Percentiles rank a stretch among this genome's conserved stretches.
Evolutionary conservation across 92 coral and sea anemone genomes (phyloP).

Genomic region (Actinostola sp.): DNA sequence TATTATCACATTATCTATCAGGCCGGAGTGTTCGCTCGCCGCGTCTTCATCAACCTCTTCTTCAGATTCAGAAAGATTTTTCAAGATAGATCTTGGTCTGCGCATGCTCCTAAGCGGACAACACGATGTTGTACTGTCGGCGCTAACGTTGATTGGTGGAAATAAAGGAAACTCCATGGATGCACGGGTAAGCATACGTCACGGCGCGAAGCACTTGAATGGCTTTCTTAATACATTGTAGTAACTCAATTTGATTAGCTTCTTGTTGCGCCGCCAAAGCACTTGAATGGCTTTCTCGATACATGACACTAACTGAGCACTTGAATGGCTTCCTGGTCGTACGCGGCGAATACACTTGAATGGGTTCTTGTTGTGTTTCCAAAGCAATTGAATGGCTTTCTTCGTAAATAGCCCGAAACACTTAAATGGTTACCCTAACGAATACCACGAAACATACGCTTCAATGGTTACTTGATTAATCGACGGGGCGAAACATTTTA

Average conservation of each 20-base stretch:
- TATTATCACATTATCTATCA: not conserved
- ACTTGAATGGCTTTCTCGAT: not conserved
- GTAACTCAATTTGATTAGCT: not conserved
- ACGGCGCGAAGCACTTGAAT: not conserved
- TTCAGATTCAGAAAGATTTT: constrained; percentile 48
- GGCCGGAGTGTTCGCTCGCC: constrained; percentile 49
- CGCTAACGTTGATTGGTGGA: constrained; percentile 60
- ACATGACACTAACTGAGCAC: no score
- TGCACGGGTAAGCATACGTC: constrained; percentile 46
- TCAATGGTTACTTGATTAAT: no score
- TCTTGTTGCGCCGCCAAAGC: no score
- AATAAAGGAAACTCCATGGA: constrained; percentile 71
- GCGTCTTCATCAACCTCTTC: constrained; percentile 44
- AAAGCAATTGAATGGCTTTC: no score
- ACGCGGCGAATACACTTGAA: no score
- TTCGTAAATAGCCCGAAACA: no score
- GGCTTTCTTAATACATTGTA: not conserved
- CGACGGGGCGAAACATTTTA: no score
- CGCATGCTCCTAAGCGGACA: constrained; percentile 87
- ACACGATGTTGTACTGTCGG: constrained; percentile 59
- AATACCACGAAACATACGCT: no score
- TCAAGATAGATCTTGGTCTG: constrained; percentile 71
- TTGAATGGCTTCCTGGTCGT: no score
- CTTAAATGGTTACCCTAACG: no score
- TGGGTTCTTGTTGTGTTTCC: no score